Evolutionary conservation across 2,888 invertebrate genomes (phyloP), one percentile per base, ranked within the genome.

Genomic region (Cerastoderma edule): DNA sequence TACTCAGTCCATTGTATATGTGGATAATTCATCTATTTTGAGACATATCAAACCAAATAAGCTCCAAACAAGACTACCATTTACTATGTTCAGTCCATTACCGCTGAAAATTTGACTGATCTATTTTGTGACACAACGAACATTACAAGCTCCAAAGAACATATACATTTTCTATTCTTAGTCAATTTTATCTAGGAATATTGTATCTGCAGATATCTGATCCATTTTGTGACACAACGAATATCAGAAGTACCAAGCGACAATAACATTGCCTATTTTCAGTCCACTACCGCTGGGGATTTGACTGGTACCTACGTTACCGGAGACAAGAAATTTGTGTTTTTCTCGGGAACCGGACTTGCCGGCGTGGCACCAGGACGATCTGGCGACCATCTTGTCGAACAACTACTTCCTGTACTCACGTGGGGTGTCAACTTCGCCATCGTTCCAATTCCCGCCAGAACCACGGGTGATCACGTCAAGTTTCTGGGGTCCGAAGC

Each of bases 401-500:
- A 87, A 60, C 87, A 88, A 74, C 33, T 89, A 57, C 72, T 84
- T 16, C 87, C 89, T 0, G 79, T 87, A 0, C 72, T 85, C 35
- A 87, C 87, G 3, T 90, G 90, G 90, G 89, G 90, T 13, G 85
- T 76, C 32, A 57, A 72, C 16, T 90, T 89, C 78, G 79, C 83
- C 35, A 84, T 84, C 24, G 87, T 86, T 2, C 86, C 88, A 19
- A 83, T 88, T 6, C 86, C 89, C 13, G 77, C 78, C 35, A 73
- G 88, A 53, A 75, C 79, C 2, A 74, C 74, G 27, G 89, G 89
- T 0, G 89, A 90, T 66, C 64, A 85, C 32, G 80, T 85, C 53
- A 76, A 85, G 22, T 71, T 90, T 10, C 67, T 83, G 72, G 85
- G 82, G 0, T 76, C 81, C 0, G 83, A 85, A 32, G 75, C 72